phyloP scores from a whole-genome alignment of 2,888 invertebrate species.

The Aporophyla lueneburgensis region DNA sequence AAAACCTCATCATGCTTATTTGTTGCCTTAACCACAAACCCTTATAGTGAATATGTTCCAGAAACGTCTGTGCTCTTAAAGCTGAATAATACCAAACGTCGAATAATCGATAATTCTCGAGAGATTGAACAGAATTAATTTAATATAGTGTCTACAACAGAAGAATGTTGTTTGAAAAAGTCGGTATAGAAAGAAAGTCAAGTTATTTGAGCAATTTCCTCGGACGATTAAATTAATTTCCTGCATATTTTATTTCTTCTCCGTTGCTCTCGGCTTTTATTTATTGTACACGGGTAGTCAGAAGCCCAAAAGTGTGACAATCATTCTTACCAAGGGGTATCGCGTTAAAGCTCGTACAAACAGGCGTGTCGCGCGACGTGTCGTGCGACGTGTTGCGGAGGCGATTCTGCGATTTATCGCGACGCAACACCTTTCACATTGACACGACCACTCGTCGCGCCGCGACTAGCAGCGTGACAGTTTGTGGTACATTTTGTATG shows the following conservation, averaged over 20 bases:
- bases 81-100: not conserved
- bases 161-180: not conserved
- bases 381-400: too few relatives aligned
- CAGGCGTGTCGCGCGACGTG: too few relatives aligned
- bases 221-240: not conserved
- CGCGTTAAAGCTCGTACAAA: too few relatives aligned
- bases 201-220: not conserved
- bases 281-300: too few relatives aligned
- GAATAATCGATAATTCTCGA: not conserved
- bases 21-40: not conserved
- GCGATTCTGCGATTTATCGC: too few relatives aligned
- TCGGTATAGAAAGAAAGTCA: not conserved
- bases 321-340: too few relatives aligned
- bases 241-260: not conserved
- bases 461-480: too few relatives aligned
- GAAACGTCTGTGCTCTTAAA: not conserved
- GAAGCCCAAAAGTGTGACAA: too few relatives aligned
- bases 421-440: too few relatives aligned
- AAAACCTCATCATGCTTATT: slow-evolving; percentile 8
- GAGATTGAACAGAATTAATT: not conserved
- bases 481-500: too few relatives aligned
- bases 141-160: not conserved
- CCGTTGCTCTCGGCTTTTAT: too few relatives aligned
- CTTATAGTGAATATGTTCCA: not conserved
- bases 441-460: too few relatives aligned